A percentile compares a stretch with the other conserved stretches of the same genome.
phyloP scores from a whole-genome alignment of 2,113 vertebrate genomes.

The Drymodes brunneopygia region DNA sequence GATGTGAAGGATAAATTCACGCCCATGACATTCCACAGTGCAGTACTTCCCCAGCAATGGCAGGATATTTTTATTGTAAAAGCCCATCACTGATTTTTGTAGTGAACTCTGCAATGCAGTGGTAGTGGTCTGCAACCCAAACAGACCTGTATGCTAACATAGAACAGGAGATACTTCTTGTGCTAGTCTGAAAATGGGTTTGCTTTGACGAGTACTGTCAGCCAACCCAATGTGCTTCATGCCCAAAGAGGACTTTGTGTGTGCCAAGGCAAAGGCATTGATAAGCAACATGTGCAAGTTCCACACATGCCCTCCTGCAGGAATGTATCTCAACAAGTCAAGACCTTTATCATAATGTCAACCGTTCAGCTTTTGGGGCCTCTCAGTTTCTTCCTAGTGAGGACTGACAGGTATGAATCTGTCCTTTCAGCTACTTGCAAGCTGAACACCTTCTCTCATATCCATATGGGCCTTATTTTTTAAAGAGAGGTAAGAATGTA shows the following conservation, averaged over 20 bases:
- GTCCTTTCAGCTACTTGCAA: neutral
- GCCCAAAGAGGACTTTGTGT: neutral
- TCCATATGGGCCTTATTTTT: neutral
- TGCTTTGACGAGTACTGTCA: neutral
- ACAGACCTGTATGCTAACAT: neutral
- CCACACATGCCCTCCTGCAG: neutral
- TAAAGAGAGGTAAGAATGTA: neutral
- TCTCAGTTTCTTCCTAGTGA: neutral
- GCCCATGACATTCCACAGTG: neutral
- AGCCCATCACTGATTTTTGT: neutral
- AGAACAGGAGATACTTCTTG: neutral
- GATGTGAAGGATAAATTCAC: neutral
- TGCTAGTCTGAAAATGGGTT: neutral
- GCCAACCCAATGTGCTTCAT: fast-evolving
- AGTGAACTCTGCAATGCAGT: neutral
- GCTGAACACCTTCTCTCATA: neutral
- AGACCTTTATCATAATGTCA: neutral
- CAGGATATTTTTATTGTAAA: neutral
- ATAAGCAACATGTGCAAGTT: neutral
- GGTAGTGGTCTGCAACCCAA: neutral
- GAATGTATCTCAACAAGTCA: neutral
- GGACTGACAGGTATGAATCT: neutral
- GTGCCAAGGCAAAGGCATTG: fast-evolving
- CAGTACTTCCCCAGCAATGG: neutral
- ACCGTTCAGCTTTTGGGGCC: neutral